Conservation (phyloP, 2,113 vertebrate genomes). For the Falco punctatus region DNA sequence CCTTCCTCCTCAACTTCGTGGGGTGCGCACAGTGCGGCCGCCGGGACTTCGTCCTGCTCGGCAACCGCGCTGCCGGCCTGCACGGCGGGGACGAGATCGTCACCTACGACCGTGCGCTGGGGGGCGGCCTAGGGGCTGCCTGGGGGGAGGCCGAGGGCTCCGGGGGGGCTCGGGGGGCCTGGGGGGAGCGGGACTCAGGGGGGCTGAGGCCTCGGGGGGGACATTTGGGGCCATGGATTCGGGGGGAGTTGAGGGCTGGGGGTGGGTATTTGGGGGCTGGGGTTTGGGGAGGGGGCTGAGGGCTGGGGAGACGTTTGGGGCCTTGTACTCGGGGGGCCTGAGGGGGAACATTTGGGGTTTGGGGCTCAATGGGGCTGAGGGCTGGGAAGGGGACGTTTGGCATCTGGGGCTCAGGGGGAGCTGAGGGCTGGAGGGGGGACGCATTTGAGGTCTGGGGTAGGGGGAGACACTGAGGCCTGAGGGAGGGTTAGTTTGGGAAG, state of each 20-base stretch:
- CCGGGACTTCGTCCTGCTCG: not conserved
- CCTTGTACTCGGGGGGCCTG: no score
- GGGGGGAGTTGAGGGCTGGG: not conserved
- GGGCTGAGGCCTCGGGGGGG: no score
- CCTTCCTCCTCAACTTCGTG: constrained; percentile 14
- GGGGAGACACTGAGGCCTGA: no score
- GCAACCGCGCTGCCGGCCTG: constrained; percentile 67
- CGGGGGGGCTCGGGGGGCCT: not conserved
- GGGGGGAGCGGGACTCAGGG: not conserved
- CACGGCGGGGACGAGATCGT: constrained; percentile 92
- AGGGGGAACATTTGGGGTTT: no score
- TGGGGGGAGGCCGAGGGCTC: no score
- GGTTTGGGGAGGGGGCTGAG: no score
- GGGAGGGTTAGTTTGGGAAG: not conserved
- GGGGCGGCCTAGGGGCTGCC: not conserved
- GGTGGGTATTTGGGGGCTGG: not conserved
- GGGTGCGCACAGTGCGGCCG: constrained; percentile 18
- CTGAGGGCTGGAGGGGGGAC: no score
- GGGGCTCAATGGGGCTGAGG: not conserved
- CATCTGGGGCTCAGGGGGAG: no score
- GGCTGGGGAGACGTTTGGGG: not conserved
- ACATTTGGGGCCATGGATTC: not conserved
- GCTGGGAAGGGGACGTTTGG: no score
- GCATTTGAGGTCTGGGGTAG: no score
- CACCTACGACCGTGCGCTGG: constrained; percentile 86